Base-by-base conservation (phyloP, 2,888 invertebrate genomes). In the Rhagophthalmus giganteus region DNA sequence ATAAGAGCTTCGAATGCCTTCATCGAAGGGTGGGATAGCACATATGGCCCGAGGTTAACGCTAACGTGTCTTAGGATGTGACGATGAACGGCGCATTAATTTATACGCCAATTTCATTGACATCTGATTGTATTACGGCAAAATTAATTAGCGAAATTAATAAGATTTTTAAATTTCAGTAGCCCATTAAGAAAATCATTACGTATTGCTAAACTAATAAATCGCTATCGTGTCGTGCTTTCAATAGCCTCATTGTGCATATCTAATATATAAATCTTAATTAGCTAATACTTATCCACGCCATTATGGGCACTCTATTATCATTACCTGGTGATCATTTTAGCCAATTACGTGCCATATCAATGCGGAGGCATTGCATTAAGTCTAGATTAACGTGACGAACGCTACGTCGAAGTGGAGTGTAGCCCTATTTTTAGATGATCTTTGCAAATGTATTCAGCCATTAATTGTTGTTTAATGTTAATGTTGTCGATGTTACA, bases 201-300 rank as follows among this genome's bases (percentile, higher is more conserved):
- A 44, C 25, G 12, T 9, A 31, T 39, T 45, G 34, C 38, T 55
- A 34, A 24, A 40, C 35, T 46, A 51, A 58, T 58, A 58, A 58
- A 55, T 55, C 37, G 52, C 44, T 42, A 54, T 47, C 44, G 39
- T 42, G 45, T 54, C 57, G 51, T 54, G 55, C 53, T 54, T 58
- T 41, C 52, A 54, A 56, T 56, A 51, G 56, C 51, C 54, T 54
- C 45, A 44, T 40, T 54, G 60, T 61, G 65, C 63, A 62, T 71
- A 71, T 71, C 69, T 66, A 64, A 62, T 64, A 65, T 62, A 64
- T 66, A 66, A 67, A 71, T 71, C 70, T 70, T 68, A 71, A 71
- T 70, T 70, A 70, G 66, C 59, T 60, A 61, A 66, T 69, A 65
- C 67, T 66, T 67, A 63, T 59, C 61, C 58, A 61, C 62, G 63